These are phyloP conservation scores for Leptobrachium ailaonicum DNA, from an alignment of 2,113 vertebrate genomes.

Conservation along the genomic window DNA sequence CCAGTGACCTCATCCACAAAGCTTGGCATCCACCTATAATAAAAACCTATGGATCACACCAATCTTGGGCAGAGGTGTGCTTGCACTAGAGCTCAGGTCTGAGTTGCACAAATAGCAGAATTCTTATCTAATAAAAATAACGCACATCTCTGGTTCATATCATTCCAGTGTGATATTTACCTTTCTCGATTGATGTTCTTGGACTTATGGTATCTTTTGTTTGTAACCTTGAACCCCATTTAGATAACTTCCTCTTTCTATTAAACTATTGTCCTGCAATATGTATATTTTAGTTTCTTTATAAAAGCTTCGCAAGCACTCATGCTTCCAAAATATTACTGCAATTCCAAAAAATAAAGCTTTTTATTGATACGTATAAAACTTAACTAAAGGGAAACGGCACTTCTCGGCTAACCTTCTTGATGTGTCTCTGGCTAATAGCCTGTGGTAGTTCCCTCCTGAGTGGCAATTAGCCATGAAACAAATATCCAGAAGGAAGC, in stretches of 20 bases:
- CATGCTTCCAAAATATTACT: background rate
- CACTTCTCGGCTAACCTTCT: background rate
- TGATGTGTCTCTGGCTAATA: conserved; percentile 35
- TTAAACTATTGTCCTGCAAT: too few relatives aligned
- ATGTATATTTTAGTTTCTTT: background rate
- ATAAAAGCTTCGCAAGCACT: background rate
- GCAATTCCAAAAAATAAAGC: background rate
- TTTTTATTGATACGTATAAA: background rate
- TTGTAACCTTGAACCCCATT: background rate
- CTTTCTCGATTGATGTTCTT: too few relatives aligned
- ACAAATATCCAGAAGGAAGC: conserved; percentile 10
- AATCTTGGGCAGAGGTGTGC: too few relatives aligned
- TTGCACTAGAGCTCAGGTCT: too few relatives aligned
- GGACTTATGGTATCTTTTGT: too few relatives aligned
- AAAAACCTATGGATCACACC: too few relatives aligned
- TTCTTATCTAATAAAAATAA: too few relatives aligned
- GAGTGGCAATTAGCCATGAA: conserved; percentile 34
- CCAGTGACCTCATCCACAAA: too few relatives aligned
- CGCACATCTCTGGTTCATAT: too few relatives aligned
- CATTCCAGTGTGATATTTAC: too few relatives aligned
- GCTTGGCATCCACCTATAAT: too few relatives aligned
- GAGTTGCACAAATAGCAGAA: too few relatives aligned
- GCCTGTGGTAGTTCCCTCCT: conserved; percentile 28
- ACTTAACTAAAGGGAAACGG: conserved; percentile 15
- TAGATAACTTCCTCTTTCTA: background rate